These are phyloP conservation scores for Proteles cristata DNA, from an alignment of 2,113 vertebrate genomes.

Conservation along the genomic window DNA sequence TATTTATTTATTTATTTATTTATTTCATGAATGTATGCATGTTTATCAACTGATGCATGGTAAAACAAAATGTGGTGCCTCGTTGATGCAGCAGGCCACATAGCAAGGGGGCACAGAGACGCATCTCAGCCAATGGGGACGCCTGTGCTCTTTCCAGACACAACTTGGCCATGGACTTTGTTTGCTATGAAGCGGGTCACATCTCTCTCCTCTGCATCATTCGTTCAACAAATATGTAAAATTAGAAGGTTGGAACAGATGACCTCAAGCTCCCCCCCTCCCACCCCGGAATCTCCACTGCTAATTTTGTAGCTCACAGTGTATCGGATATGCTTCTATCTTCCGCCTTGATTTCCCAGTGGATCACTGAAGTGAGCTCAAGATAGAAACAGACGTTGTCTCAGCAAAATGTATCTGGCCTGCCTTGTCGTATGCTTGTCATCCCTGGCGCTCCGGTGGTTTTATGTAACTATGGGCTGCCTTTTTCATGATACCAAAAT, in stretches of 20 bases:
- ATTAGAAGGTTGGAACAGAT: neutral
- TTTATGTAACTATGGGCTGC: conserved; percentile 58
- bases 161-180: neutral
- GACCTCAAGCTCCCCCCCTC: neutral
- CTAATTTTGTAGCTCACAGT: neutral
- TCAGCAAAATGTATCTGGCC: conserved; percentile 77
- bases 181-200: neutral
- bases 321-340: conserved; percentile 16
- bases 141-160: neutral
- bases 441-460: neutral
- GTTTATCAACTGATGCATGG: neutral
- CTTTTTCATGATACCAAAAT: conserved; percentile 53
- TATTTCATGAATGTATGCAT: neutral
- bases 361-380: neutral
- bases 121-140: neutral
- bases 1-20: neutral
- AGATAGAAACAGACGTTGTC: conserved; percentile 76
- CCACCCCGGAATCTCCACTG: neutral
- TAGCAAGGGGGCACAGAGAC: neutral
- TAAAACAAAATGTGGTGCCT: neutral
- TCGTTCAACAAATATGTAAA: neutral
- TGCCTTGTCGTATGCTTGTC: conserved; percentile 49
- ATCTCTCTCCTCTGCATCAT: neutral
- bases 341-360: neutral
- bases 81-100: neutral